Base-by-base conservation (phyloP, 2,888 invertebrate genomes). In the Germaria angustata region DNA sequence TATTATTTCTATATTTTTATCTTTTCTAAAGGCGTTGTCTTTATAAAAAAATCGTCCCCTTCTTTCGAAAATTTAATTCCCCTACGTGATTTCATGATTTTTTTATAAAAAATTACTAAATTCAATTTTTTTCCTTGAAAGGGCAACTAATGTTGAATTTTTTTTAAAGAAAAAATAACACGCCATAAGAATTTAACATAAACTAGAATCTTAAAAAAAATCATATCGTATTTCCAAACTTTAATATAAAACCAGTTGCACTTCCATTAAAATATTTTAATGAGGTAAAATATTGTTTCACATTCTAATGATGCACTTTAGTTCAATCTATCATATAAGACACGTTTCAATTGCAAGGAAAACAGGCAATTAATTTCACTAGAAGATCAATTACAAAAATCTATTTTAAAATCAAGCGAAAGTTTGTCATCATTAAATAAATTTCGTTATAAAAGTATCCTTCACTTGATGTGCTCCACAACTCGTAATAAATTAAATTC, bases 351-450 rank as follows among this genome's bases (percentile, higher is more conserved):
- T 36, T 9, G 9, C 22, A 28, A 17, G 28, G 17, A 51, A 49
- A 49, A 68, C 13, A 1, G 13, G 36, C 51, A 82, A 82, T 80
- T 80, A 76, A 53, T 61, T 66, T 68, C 39, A 82, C 51, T 51
- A 66, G 32, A n/a, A 28, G 75, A 82, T 79, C 59, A 75, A 81
- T 81, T 81, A 78, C 63, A 71, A 63, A 61, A 80, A 57, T 44
- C 49, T 59, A 65, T 73, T 55, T 63, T 63, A 73, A 69, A 75
- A 79, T 75, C 81, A 78, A 84, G 65, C 75, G 78, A 85, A 84
- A 85, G 78, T 80, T 84, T 75, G 73, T 75, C 80, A 80, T 80
- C 80, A 75, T 78, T 71, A 75, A 80, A 81, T 8, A 66, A 41
- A 17, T 46, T 46, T 53, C 22, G n/a, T 44, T 44, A 24, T 3